These are phyloP conservation scores for Rhamphomyia laevipes DNA, from an alignment of 2,888 invertebrate genomes.

Conservation along the genomic window DNA sequence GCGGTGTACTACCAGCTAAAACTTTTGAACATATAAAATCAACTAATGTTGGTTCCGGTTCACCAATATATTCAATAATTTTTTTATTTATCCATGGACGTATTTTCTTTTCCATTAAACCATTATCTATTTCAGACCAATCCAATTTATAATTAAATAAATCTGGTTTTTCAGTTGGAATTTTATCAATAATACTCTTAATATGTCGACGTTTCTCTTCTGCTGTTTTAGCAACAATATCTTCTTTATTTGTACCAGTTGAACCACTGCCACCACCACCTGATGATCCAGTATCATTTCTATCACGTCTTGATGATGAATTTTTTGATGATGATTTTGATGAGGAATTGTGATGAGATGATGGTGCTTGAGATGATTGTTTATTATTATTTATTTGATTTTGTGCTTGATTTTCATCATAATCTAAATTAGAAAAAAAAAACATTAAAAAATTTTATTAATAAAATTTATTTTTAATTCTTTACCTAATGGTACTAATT, in stretches of 20 bases:
- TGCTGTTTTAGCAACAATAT: constrained; percentile 56
- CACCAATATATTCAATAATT: constrained; percentile 98
- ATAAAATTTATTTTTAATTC: background rate
- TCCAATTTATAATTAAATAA: constrained; percentile 91
- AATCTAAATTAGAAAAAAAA: constrained; percentile 23
- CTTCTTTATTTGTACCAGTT: constrained; percentile 39
- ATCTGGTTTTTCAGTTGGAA: constrained; percentile 94
- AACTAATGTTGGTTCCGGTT: constrained; percentile 96
- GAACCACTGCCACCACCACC: constrained; percentile 18
- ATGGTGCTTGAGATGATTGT: constrained; percentile 10
- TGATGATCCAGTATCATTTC: constrained; percentile 6
- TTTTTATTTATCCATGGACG: constrained; percentile 99
- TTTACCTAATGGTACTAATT: constrained; percentile 62
- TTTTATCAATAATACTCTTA: constrained; percentile 94
- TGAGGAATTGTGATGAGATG: constrained; percentile 23
- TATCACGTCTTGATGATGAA: constrained; percentile 26
- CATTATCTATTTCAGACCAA: constrained; percentile 69
- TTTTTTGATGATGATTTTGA: constrained; percentile 20
- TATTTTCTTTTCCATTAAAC: constrained; percentile 88
- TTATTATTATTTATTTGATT: constrained; percentile 13
- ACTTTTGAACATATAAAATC: constrained; percentile 99
- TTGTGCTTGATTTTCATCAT: constrained; percentile 26
- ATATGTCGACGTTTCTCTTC: constrained; percentile 96
- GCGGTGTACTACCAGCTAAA: constrained; percentile 82
- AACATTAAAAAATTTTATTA: background rate